Evolutionary conservation across 2,797 vertebrate genomes (phyloP), one percentile per base, ranked within the genome.

Genomic region (Galagoides demidoff): DNA sequence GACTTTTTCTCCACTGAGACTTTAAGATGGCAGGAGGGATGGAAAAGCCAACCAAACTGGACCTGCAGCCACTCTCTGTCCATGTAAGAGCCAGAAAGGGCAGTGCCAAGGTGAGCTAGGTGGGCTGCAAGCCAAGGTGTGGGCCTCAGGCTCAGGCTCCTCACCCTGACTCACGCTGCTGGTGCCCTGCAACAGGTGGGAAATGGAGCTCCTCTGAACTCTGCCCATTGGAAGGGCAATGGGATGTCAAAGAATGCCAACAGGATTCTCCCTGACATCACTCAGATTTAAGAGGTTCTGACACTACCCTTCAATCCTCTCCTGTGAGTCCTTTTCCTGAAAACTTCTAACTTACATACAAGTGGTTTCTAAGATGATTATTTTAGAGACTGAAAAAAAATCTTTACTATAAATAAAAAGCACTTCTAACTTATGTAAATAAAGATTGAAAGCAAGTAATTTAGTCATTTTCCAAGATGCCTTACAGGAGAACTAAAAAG

Each of bases 271-370:
- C 31, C 9, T n/a, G 16, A 14, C 20, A 11, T 55, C 73, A 84
- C 89, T 73, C n/a, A 71, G 66, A 68, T 57, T 52, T 57, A 88
- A 64, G 74, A 94, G 20, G 29, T 63, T 70, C 57, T n/a, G 20
- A 85, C 29, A 64, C 37, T 29, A 52, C 49, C 84, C 76, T 82
- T 92, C 78, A 78, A 84, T 83, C 22, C 23, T 78, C 27, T 78
- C 34, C n/a, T 31, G 4, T 20, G 29, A 25, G 12, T 61, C 49
- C 31, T 86, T 96, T 96, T 85, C 93, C 64, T 85, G 23, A 90
- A 94, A 96, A 73, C 8, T n/a, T 76, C 78, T 79, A 29, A 92
- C 77, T 95, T 90, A 89, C 17, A 86, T 4, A 17, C 43, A 89
- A n/a, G 23, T 12, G 52, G 27, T 81, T 95, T 92, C 78, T 0